A percentile compares a stretch with the other conserved stretches of the same genome.
Evolutionary conservation across 2,113 vertebrate genomes (phyloP).

Genomic region (Circaetus gallicus): DNA sequence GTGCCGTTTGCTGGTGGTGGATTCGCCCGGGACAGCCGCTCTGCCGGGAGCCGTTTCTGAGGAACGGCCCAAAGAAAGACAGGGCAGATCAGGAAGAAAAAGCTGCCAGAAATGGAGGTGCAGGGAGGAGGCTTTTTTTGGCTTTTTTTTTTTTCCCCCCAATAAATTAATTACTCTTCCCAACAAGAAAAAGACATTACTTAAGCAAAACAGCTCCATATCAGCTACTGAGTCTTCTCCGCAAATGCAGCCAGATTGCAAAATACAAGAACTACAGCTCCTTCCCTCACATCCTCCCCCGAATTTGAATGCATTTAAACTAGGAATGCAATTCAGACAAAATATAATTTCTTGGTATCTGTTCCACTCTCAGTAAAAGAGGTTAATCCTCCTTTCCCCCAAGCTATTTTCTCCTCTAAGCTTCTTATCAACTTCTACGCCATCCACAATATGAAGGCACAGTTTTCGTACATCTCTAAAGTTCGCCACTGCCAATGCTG

Average conservation of each 20-base stretch:
- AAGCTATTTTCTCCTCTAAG: slow-evolving; percentile 42
- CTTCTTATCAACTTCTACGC: slow-evolving; percentile 45
- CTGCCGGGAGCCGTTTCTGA: not conserved
- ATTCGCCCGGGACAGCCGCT: rapidly evolving
- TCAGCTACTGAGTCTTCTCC: not conserved
- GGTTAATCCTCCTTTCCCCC: slow-evolving; percentile 33
- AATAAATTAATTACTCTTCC: not conserved
- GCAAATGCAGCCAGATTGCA: not conserved
- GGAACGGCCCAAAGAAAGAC: not conserved
- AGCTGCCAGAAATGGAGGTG: not conserved
- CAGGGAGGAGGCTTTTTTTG: not conserved
- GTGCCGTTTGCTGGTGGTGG: not conserved
- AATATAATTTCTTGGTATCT: slow-evolving; percentile 27
- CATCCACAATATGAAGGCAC: not conserved
- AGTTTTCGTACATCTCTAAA: not conserved
- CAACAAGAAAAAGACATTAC: not conserved
- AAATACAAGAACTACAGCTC: not conserved
- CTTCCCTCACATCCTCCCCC: not conserved
- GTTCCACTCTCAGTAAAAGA: not conserved
- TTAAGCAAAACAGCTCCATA: not conserved
- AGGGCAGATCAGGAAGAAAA: not conserved
- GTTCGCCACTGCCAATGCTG: not conserved
- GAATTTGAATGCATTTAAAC: slow-evolving; percentile 7
- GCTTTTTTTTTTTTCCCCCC: too few species aligned
- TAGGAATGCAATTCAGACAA: not conserved